These are phyloP conservation scores for Eilema depressum DNA, from an alignment of 2,888 invertebrate genomes.

Conservation along the genomic window DNA sequence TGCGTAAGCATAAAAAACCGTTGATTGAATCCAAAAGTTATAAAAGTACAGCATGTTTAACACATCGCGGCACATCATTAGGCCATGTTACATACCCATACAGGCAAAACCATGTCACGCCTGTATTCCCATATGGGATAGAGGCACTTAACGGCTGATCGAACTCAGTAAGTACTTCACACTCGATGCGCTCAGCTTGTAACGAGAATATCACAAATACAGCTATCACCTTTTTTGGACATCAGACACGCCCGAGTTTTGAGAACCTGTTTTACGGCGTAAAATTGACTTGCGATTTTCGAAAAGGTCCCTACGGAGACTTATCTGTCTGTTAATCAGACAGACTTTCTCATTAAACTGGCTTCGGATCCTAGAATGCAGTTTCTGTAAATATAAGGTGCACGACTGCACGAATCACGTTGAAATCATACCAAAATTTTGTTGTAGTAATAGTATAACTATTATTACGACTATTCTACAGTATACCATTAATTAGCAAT, in stretches of 20 bases:
- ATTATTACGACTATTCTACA: too few species aligned
- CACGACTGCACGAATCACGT: not conserved
- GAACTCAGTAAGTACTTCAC: conserved; percentile 24
- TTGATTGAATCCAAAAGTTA: not conserved
- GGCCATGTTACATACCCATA: conserved; percentile 11
- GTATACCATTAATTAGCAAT: too few species aligned
- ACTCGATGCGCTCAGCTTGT: conserved; percentile 31
- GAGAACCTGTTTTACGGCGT: conserved; percentile 19
- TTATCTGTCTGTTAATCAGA: conserved; percentile 13
- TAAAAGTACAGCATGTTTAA: not conserved
- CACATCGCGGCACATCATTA: not conserved
- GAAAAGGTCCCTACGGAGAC: conserved; percentile 9
- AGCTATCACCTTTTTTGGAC: conserved; percentile 32
- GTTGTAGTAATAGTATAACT: too few species aligned
- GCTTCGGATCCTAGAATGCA: conserved; percentile 6
- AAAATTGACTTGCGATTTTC: conserved; percentile 13
- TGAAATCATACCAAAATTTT: too few species aligned
- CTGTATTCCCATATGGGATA: conserved; percentile 33
- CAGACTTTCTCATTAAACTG: conserved; percentile 20
- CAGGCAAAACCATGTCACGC: conserved; percentile 38
- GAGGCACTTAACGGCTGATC: conserved; percentile 43
- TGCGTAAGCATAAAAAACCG: not conserved
- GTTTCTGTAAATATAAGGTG: not conserved
- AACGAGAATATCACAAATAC: conserved; percentile 30
- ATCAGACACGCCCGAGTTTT: conserved; percentile 23